Conservation (phyloP, 2,888 invertebrate genomes). For the Liodrosophila aerea region DNA sequence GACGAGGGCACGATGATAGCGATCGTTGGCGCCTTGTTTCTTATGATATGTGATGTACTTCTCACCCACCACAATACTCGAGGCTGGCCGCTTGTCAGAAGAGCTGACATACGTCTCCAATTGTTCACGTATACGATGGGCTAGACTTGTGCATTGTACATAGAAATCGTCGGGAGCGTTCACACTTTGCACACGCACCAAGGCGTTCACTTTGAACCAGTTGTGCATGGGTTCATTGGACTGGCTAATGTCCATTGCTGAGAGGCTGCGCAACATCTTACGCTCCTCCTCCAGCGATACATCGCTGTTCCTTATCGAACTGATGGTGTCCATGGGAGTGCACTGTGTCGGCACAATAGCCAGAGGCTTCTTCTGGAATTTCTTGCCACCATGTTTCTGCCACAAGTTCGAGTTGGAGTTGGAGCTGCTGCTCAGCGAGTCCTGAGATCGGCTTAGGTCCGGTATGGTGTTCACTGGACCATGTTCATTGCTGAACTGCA, state of each 20-base stretch:
- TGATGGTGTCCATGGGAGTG: too few species aligned
- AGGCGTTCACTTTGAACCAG: constrained; percentile 43
- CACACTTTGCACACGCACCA: constrained; percentile 84
- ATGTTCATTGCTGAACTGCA: constrained; percentile 33
- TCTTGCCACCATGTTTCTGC: too few species aligned
- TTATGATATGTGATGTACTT: constrained; percentile 85
- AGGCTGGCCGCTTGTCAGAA: constrained; percentile 22
- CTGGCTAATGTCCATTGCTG: constrained; percentile 25
- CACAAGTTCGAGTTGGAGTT: too few species aligned
- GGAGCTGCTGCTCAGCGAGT: too few species aligned
- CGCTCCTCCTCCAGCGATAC: too few species aligned
- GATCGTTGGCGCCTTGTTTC: constrained; percentile 83
- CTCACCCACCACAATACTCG: constrained; percentile 83
- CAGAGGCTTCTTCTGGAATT: too few species aligned
- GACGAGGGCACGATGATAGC: constrained; percentile 86
- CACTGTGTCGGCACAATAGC: too few species aligned
- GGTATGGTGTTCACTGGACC: constrained; percentile 9
- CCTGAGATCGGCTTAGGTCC: neutral
- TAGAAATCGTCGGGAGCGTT: constrained; percentile 86
- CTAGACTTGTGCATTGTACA: constrained; percentile 74
- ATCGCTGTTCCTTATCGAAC: too few species aligned
- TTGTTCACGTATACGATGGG: constrained; percentile 37
- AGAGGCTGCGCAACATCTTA: neutral
- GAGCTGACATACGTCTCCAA: constrained; percentile 51
- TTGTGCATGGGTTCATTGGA: neutral